Evolutionary conservation across 1,140 invertebrate genomes (phyloP), one percentile per base, ranked within the genome.

Genomic region (Pygmarrhopalites habei): DNA sequence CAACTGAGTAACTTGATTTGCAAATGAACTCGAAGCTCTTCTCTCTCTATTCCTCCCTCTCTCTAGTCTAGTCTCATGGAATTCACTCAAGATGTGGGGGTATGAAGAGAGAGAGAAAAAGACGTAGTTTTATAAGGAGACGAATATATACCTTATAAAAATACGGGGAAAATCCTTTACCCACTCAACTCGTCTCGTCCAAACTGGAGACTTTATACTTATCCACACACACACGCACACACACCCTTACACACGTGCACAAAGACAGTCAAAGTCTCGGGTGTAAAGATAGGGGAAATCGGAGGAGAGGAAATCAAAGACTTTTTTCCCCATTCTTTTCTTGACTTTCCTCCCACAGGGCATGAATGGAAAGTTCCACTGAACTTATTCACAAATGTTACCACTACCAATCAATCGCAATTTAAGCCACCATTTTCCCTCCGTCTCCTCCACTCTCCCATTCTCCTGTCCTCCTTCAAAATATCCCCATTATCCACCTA

Each of bases 1-100:
- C 62, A 58, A 64, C 58, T 55, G 46, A 25, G 35, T 64, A 64
- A 64, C 62, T 64, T 58, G 62, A 64, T 64, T 64, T 64, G 62
- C 62, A 64, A 64, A 64, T 64, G 62, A 64, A 64, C 62, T 52
- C 44, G 23, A n/a, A 19, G n/a, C 60, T 56, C 51, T 62, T 57
- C 43, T 61, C 49, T 35, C n/a, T 39, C 1, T 57, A n/a, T 39
- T 26, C 39, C 55, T 57, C 32, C 17, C 14, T 7, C 30, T 58
- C 39, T 44, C 41, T 4, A 5, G 25, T 26, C 14, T 23, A n/a
- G n/a, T n/a, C n/a, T n/a, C n/a, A n/a, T n/a, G n/a, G n/a, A n/a
- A n/a, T n/a, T n/a, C n/a, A 35, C 5, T 35, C 32, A 35, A 35
- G 32, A 35, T 5, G 5, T 35, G 15, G 32, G 15, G 32, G 15